Conservation (phyloP, 2,113 vertebrate genomes). For the Pithys albifrons region DNA sequence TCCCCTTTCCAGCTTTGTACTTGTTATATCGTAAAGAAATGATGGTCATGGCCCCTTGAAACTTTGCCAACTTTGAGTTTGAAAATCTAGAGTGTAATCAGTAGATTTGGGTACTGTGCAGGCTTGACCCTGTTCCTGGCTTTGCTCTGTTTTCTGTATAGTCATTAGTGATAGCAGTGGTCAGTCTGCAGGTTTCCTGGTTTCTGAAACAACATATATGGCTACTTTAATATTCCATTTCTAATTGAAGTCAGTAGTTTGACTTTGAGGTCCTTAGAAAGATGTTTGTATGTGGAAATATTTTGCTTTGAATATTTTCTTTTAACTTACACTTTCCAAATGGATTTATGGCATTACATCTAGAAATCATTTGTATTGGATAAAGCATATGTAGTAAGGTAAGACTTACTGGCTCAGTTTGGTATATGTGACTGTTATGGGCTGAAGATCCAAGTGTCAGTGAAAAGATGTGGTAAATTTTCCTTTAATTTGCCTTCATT, state of each 20-base stretch:
- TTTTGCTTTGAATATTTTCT: not conserved
- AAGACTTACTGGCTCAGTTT: not conserved
- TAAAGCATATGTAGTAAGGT: not conserved
- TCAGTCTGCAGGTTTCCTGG: not conserved
- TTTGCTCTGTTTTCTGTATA: not conserved
- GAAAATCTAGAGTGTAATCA: not conserved
- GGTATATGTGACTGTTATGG: not conserved
- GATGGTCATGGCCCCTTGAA: not conserved
- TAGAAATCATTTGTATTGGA: constrained; percentile 3
- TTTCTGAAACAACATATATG: not conserved
- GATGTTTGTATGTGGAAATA: not conserved
- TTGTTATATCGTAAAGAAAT: not conserved
- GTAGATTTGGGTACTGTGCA: not conserved
- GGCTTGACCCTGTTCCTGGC: not conserved
- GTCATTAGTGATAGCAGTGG: not conserved
- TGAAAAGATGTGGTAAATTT: constrained; percentile 49
- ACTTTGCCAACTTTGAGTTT: not conserved
- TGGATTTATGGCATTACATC: not conserved
- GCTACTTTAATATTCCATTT: not conserved
- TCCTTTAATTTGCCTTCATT: not conserved
- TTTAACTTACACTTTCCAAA: not conserved
- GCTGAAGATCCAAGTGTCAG: constrained; percentile 9
- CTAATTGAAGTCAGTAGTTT: not conserved
- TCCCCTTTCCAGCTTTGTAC: not conserved
- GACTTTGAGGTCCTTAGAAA: not conserved